Percentiles rank a stretch among this genome's conserved stretches.
phyloP scores from a whole-genome alignment of 2,113 vertebrate species.

The Hippopotamus amphibius region DNA sequence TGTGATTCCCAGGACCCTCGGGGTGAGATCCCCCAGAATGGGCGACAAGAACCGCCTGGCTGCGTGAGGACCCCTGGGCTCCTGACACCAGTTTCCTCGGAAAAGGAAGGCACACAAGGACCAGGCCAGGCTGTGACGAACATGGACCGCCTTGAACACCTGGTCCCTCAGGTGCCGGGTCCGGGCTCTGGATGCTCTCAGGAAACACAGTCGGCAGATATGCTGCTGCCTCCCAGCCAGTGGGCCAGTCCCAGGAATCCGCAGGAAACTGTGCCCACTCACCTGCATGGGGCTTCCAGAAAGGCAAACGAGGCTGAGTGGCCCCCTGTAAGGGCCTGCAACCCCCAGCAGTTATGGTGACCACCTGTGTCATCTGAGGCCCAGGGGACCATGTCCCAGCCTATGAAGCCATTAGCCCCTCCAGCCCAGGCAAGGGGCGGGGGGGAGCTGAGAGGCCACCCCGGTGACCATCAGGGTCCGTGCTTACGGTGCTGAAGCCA shows the following conservation, averaged over 20 bases:
- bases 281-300: not conserved
- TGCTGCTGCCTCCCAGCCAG: not conserved
- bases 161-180: too few relatives aligned
- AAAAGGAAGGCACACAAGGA: not conserved
- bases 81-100: not conserved
- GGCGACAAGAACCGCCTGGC: not conserved
- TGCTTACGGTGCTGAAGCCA: not conserved
- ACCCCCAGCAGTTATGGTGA: not conserved
- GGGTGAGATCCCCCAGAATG: not conserved
- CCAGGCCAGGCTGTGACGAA: too few relatives aligned
- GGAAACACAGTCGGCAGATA: not conserved
- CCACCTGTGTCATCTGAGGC: not conserved
- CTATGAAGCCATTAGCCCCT: too few relatives aligned
- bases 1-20: not conserved
- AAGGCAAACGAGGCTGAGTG: too few relatives aligned
- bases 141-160: not conserved
- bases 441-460: not conserved
- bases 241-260: not conserved
- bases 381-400: not conserved
- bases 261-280: too few relatives aligned
- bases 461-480: not conserved
- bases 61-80: not conserved
- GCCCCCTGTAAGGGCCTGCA: not conserved
- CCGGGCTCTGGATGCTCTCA: too few relatives aligned
- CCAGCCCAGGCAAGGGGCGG: not conserved